Conservation (phyloP, 2,113 vertebrate species). For the Prochilodus magdalenae region DNA sequence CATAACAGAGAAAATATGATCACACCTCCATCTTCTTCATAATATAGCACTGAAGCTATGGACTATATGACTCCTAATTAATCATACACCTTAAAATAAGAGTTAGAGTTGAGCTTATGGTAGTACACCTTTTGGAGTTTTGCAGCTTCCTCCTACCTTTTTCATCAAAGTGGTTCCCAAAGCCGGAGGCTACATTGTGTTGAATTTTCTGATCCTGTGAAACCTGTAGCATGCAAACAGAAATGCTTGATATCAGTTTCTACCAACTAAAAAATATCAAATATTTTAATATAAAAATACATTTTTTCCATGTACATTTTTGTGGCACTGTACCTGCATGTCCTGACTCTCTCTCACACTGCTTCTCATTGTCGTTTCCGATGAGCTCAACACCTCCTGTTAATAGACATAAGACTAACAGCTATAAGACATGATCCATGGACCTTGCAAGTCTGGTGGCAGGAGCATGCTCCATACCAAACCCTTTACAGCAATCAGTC, state of each 20-base stretch:
- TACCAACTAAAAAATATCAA: constrained; percentile 8
- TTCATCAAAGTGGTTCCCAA: constrained; percentile 75
- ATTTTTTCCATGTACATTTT: not conserved
- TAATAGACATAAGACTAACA: constrained; percentile 38
- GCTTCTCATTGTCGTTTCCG: constrained; percentile 75
- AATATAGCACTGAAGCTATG: not conserved
- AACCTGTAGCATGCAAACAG: constrained; percentile 58
- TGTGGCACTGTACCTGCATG: constrained; percentile 19
- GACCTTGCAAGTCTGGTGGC: too few species aligned
- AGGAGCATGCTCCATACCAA: too few species aligned
- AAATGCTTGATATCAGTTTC: not conserved
- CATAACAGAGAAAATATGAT: not conserved
- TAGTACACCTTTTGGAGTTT: not conserved
- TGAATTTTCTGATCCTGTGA: constrained; percentile 70
- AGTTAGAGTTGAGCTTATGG: too few species aligned
- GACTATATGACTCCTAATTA: too few species aligned
- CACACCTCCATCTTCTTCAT: not conserved
- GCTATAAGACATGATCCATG: too few species aligned
- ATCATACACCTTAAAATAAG: too few species aligned
- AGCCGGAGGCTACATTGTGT: constrained; percentile 67
- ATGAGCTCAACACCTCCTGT: constrained; percentile 82
- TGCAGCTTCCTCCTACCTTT: constrained; percentile 67
- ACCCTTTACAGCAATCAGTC: too few species aligned
- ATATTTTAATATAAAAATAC: too few species aligned
- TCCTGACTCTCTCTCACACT: constrained; percentile 69